phyloP scores from a whole-genome alignment of 2,888 invertebrate genomes.

The Drosophila birchii region DNA sequence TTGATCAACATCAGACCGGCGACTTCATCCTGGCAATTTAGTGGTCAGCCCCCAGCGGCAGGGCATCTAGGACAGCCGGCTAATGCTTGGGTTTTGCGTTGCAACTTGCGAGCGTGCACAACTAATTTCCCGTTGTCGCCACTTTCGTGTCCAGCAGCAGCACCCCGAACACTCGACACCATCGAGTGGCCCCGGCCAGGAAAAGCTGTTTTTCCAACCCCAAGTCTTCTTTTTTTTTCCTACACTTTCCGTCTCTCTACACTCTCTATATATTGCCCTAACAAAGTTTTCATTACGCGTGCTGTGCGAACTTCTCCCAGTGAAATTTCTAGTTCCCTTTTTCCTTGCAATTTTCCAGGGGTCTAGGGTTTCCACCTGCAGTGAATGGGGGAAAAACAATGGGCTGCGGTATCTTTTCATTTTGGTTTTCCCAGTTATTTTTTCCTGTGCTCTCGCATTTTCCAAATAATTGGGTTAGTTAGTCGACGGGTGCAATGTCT shows the following conservation, averaged over 20 bases:
- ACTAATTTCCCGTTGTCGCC: slow-evolving; percentile 77
- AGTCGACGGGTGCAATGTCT: slow-evolving; percentile 56
- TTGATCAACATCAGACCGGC: slow-evolving; percentile 67
- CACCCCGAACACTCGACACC: slow-evolving; percentile 52
- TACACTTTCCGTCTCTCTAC: not conserved
- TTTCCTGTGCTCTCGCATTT: slow-evolving; percentile 54
- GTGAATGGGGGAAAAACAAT: slow-evolving; percentile 55
- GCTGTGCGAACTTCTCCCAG: slow-evolving; percentile 45
- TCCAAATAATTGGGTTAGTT: slow-evolving; percentile 77
- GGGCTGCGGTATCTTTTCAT: slow-evolving; percentile 60
- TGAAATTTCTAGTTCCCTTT: slow-evolving; percentile 20
- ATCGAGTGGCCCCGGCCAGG: slow-evolving; percentile 49
- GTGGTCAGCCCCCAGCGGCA: slow-evolving; percentile 58
- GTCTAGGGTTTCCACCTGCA: slow-evolving; percentile 61
- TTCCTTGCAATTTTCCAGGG: slow-evolving; percentile 28
- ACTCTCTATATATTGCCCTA: slow-evolving; percentile 30
- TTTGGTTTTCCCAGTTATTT: slow-evolving; percentile 22
- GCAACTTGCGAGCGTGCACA: slow-evolving; percentile 63
- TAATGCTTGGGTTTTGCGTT: slow-evolving; percentile 59
- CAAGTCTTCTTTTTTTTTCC: slow-evolving; percentile 12
- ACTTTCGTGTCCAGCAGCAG: slow-evolving; percentile 44
- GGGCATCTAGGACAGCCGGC: slow-evolving; percentile 44
- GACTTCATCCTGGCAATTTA: slow-evolving; percentile 70
- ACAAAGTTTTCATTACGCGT: slow-evolving; percentile 76
- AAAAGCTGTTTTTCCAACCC: slow-evolving; percentile 23